Evolutionary conservation across 1,140 invertebrate genomes (phyloP).

Genomic region (Araneus ventricosus): DNA sequence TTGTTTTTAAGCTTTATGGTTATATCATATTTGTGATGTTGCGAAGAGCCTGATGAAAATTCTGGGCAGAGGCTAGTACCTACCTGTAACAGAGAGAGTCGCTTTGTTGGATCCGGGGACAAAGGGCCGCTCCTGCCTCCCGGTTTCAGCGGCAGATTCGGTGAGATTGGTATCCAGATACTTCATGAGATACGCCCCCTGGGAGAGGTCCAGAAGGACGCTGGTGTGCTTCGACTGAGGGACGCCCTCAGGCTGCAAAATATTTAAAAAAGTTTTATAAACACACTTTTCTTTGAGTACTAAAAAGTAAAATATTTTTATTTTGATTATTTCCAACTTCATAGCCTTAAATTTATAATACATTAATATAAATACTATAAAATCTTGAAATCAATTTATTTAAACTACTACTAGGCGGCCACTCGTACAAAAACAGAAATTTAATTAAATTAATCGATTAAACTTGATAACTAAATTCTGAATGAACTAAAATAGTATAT

Average conservation of each 20-base stretch:
- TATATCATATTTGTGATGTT: background rate
- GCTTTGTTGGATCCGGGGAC: conserved; percentile 96
- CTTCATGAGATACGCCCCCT: conserved; percentile 93
- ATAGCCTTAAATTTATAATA: too few species aligned
- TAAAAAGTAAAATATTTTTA: too few species aligned
- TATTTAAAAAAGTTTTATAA: too few species aligned
- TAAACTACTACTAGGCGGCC: too few species aligned
- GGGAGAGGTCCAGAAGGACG: conserved; percentile 93
- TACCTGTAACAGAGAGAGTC: conserved; percentile 90
- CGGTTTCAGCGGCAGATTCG: conserved; percentile 93
- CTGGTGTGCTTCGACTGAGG: conserved; percentile 95
- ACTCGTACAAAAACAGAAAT: too few species aligned
- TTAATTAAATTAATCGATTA: too few species aligned
- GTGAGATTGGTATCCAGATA: conserved; percentile 97
- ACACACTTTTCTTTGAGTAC: background rate
- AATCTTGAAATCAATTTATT: too few species aligned
- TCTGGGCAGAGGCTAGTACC: conserved; percentile 75
- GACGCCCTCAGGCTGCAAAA: conserved; percentile 90
- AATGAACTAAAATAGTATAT: too few species aligned
- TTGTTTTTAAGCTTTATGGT: too few species aligned
- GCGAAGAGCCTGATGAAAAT: background rate
- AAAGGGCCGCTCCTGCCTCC: conserved; percentile 93
- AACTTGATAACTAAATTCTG: too few species aligned
- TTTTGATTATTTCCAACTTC: too few species aligned
- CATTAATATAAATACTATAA: too few species aligned